A percentile compares a stretch with the other conserved stretches of the same genome.
These are phyloP conservation scores for Hirtodrosophila cameraria DNA, from an alignment of 2,888 invertebrate species.

Conservation along the genomic window DNA sequence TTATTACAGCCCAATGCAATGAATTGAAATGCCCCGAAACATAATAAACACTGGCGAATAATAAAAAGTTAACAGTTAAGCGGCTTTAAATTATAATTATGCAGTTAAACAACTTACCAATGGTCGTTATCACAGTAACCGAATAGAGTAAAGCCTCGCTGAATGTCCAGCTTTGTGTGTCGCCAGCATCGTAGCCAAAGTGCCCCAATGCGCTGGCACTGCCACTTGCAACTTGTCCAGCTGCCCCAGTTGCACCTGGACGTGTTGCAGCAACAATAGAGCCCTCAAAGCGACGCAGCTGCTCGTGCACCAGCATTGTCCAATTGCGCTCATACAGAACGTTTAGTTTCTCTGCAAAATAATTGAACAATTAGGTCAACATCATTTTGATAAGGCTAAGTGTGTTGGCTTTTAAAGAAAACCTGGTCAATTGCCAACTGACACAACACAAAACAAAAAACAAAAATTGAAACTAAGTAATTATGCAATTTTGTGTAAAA, in stretches of 20 bases:
- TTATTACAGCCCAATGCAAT: slow-evolving; percentile 39
- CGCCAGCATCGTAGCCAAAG: slow-evolving; percentile 64
- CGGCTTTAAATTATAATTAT: slow-evolving; percentile 9
- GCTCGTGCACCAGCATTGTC: slow-evolving; percentile 91
- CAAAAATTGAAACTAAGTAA: slow-evolving; percentile 42
- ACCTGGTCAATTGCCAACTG: slow-evolving; percentile 21
- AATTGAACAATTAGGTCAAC: slow-evolving; percentile 35
- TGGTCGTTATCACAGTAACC: slow-evolving; percentile 94
- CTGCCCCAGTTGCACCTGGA: slow-evolving; percentile 77
- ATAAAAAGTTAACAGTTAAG: slow-evolving; percentile 43
- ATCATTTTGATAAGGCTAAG: slow-evolving; percentile 35
- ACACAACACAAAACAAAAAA: not conserved
- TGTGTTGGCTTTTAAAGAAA: slow-evolving; percentile 6
- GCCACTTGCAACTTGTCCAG: slow-evolving; percentile 29
- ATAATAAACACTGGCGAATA: slow-evolving; percentile 22
- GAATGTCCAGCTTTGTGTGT: slow-evolving; percentile 88
- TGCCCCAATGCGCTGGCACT: slow-evolving; percentile 64
- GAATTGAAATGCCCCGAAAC: slow-evolving; percentile 32
- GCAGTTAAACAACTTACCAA: slow-evolving; percentile 87
- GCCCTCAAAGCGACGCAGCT: slow-evolving; percentile 91
- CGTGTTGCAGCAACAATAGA: slow-evolving; percentile 91
- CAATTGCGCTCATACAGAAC: slow-evolving; percentile 93
- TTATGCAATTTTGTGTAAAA: slow-evolving; percentile 65
- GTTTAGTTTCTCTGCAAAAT: slow-evolving; percentile 89
- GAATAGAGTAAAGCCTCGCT: slow-evolving; percentile 93